phyloP scores from a whole-genome alignment of 2,113 vertebrate genomes.

The Pseudorasbora parva region DNA sequence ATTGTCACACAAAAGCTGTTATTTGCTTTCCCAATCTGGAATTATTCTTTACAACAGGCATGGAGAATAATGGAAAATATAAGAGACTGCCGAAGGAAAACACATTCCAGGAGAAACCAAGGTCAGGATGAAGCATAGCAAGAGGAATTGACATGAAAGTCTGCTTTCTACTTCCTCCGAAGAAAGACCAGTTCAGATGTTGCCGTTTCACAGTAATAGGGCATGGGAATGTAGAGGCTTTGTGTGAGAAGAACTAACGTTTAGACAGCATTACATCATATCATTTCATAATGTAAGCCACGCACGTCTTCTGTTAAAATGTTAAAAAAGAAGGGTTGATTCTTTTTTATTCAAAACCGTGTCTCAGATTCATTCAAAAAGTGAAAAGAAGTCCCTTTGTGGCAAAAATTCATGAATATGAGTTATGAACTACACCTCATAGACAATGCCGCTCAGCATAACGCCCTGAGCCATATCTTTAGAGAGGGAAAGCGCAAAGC shows the following conservation, averaged over 20 bases:
- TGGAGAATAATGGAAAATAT: constrained; percentile 39
- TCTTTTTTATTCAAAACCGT: constrained; percentile 16
- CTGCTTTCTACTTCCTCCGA: constrained; percentile 38
- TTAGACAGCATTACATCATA: constrained; percentile 13
- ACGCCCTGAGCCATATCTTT: constrained; percentile 32
- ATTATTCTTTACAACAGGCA: not conserved
- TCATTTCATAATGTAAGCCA: constrained; percentile 23
- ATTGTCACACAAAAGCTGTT: not conserved
- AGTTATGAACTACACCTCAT: constrained; percentile 35
- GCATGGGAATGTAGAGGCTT: constrained; percentile 22
- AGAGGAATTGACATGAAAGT: constrained; percentile 44
- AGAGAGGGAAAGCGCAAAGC: not conserved
- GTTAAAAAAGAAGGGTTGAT: not conserved
- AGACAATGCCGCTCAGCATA: constrained; percentile 25
- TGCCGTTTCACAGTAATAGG: constrained; percentile 25
- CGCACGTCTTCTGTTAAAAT: constrained; percentile 28
- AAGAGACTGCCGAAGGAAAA: constrained; percentile 61
- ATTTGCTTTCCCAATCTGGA: not conserved
- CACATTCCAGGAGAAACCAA: constrained; percentile 56
- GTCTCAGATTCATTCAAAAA: constrained; percentile 14
- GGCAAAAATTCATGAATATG: constrained; percentile 38
- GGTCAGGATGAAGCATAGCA: constrained; percentile 59
- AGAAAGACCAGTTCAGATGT: constrained; percentile 15
- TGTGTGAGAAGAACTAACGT: too few species aligned
- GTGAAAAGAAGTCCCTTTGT: constrained; percentile 20